A percentile compares a stretch with the other conserved stretches of the same genome.
Evolutionary conservation across 2,888 invertebrate species (phyloP).

Genomic region (Caenorhabditis angaria): DNA sequence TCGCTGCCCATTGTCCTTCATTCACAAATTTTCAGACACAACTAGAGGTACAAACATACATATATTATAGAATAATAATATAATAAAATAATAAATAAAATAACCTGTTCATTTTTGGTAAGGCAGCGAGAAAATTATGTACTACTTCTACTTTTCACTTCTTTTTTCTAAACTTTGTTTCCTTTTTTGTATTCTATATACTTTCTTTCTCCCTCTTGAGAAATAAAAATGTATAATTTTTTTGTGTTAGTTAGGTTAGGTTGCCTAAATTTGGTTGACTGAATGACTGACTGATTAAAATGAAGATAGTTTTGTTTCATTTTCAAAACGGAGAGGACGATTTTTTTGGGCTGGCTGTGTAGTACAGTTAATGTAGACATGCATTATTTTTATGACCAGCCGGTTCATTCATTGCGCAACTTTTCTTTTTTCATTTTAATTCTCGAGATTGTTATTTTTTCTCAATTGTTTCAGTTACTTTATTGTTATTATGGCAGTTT

Average conservation of each 20-base stretch:
- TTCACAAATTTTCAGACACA: neutral
- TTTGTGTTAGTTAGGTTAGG: too few species aligned
- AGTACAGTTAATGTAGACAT: neutral
- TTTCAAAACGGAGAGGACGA: too few species aligned
- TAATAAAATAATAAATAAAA: neutral
- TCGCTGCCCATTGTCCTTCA: neutral
- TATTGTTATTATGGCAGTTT: neutral
- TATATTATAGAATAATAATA: neutral
- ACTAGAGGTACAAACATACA: neutral
- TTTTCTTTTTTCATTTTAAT: neutral
- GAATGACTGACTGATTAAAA: neutral
- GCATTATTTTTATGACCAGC: neutral
- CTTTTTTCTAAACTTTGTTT: constrained; percentile 10
- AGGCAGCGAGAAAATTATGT: constrained; percentile 2
- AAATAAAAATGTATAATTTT: too few species aligned
- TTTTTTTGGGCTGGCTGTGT: neutral
- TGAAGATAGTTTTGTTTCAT: neutral
- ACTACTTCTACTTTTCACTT: constrained; percentile 1
- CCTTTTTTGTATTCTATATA: neutral
- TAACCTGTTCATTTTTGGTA: constrained; percentile 12
- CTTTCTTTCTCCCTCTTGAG: too few species aligned
- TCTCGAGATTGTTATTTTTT: neutral
- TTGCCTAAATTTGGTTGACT: neutral
- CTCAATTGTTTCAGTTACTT: neutral
- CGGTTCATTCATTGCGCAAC: constrained; percentile 4